Evolutionary conservation across 1,140 invertebrate species (phyloP).

Genomic region (Gryon sp.): DNA sequence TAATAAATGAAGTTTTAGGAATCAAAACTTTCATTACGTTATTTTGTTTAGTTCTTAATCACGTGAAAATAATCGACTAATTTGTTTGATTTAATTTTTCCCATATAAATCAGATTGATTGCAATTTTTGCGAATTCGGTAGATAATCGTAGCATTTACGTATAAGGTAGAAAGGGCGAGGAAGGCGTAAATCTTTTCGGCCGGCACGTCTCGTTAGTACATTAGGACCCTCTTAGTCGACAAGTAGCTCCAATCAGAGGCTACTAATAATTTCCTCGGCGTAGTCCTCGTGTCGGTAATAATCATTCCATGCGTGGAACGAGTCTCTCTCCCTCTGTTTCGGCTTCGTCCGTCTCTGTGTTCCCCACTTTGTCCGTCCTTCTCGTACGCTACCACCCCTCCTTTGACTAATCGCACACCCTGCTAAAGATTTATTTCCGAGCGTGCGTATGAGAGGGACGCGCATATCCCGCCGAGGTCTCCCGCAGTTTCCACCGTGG

Average conservation of each 20-base stretch:
- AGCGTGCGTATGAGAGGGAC: slow-evolving; percentile 67
- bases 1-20: no score
- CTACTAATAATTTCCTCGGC: slow-evolving; percentile 75
- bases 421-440: slow-evolving; percentile 78
- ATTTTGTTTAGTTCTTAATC: no score
- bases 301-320: slow-evolving; percentile 72
- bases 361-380: slow-evolving; percentile 28
- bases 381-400: slow-evolving; percentile 62
- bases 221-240: slow-evolving; percentile 68
- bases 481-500: slow-evolving; percentile 77
- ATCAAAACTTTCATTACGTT: no score
- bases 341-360: slow-evolving; percentile 41
- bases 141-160: slow-evolving; percentile 48
- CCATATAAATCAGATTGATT: slow-evolving; percentile 36
- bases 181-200: slow-evolving; percentile 66
- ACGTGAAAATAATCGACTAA: no score
- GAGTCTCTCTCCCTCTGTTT: slow-evolving; percentile 54
- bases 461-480: slow-evolving; percentile 75
- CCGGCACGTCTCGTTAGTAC: slow-evolving; percentile 67
- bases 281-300: slow-evolving; percentile 69
- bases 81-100: background rate
- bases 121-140: slow-evolving; percentile 31
- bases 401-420: slow-evolving; percentile 76
- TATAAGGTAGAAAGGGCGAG: slow-evolving; percentile 32
- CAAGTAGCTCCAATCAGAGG: slow-evolving; percentile 74